These are phyloP conservation scores for Xenotilapia longispinis DNA, from an alignment of 2,113 vertebrate genomes.

Conservation along the genomic window DNA sequence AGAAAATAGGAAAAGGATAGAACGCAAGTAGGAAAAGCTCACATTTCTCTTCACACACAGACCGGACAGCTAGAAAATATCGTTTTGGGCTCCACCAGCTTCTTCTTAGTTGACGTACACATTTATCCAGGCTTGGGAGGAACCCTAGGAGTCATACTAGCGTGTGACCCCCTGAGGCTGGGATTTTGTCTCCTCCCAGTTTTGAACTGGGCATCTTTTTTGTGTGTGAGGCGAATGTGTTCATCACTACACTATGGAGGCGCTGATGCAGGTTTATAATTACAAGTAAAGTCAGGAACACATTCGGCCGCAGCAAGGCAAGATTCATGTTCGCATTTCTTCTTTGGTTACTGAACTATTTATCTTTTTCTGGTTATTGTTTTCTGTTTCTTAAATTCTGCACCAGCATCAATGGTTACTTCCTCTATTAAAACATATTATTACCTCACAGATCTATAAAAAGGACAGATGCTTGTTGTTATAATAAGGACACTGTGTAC, in stretches of 20 bases:
- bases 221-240: not conserved
- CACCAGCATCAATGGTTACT: not conserved
- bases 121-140: not conserved
- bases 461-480: not conserved
- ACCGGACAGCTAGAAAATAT: not conserved
- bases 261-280: not conserved
- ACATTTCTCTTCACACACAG: not conserved
- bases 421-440: not conserved
- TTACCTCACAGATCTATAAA: not conserved
- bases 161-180: not conserved
- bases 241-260: not conserved
- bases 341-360: not conserved
- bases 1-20: not conserved
- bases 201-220: not conserved
- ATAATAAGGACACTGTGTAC: slow-evolving; percentile 42
- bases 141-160: not conserved
- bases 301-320: not conserved
- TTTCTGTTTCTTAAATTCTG: not conserved
- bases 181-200: not conserved
- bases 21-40: not conserved
- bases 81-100: not conserved
- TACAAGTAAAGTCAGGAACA: not conserved
- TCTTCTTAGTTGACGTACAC: not conserved
- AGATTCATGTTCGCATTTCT: not conserved
- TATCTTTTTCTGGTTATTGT: not conserved